These are phyloP conservation scores for Chaetodon auriga DNA, from an alignment of 2,113 vertebrate genomes.

Conservation along the genomic window DNA sequence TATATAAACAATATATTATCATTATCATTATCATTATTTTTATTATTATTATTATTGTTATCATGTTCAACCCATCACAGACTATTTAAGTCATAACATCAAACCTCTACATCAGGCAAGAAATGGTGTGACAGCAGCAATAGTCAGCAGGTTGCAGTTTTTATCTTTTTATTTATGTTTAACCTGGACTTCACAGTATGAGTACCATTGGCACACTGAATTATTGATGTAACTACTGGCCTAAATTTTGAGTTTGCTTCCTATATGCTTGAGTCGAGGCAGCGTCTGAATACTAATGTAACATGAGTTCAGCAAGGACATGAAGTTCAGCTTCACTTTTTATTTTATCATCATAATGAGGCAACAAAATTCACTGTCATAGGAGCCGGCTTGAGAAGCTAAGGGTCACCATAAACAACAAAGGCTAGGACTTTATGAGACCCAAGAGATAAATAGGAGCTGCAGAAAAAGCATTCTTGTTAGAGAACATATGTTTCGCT, in stretches of 20 bases:
- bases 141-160: constrained; percentile 21
- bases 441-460: constrained; percentile 70
- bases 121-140: background rate
- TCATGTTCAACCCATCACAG: background rate
- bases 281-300: constrained; percentile 44
- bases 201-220: constrained; percentile 51
- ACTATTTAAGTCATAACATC: constrained; percentile 13
- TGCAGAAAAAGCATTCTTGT: constrained; percentile 70
- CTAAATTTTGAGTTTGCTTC: constrained; percentile 51
- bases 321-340: constrained; percentile 54
- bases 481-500: constrained; percentile 73
- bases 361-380: constrained; percentile 61
- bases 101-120: background rate
- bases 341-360: constrained; percentile 72
- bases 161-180: constrained; percentile 41
- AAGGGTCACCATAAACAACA: constrained; percentile 79
- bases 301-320: constrained; percentile 49
- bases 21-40: too few relatives aligned
- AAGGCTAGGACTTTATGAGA: constrained; percentile 66
- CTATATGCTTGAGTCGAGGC: constrained; percentile 17
- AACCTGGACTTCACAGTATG: constrained; percentile 41
- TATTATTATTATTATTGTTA: too few relatives aligned
- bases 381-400: constrained; percentile 48
- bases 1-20: too few relatives aligned
- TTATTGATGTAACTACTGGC: constrained; percentile 69